phyloP scores from a whole-genome alignment of 2,888 invertebrate genomes.

The Drosophila neotestacea region DNA sequence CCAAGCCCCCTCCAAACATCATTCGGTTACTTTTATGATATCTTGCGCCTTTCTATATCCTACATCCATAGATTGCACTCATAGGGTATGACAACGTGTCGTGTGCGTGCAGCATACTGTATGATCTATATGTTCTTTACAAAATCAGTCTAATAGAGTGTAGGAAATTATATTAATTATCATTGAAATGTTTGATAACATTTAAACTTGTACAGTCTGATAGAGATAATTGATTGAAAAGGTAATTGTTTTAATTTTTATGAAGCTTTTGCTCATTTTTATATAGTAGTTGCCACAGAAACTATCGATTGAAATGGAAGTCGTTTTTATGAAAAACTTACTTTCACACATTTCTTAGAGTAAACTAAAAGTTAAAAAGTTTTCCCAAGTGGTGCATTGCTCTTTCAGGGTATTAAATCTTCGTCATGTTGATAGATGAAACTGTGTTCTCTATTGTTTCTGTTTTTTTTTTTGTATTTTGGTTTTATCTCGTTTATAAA shows the following conservation, averaged over 20 bases:
- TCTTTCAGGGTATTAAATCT: conserved; percentile 20
- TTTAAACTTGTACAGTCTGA: no score
- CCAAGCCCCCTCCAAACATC: background rate
- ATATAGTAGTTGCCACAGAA: no score
- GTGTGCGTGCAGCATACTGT: background rate
- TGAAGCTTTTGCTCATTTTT: no score
- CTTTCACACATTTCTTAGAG: background rate
- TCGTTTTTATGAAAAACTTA: background rate
- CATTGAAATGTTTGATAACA: no score
- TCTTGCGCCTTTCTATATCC: conserved; percentile 44
- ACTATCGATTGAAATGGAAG: no score
- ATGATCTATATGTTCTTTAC: background rate
- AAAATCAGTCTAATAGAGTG: no score
- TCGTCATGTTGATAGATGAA: background rate
- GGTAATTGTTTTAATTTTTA: no score
- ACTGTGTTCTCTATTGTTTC: conserved; percentile 10
- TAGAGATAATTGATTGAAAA: no score
- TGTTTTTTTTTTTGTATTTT: conserved; percentile 11
- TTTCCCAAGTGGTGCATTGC: background rate
- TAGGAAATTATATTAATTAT: no score
- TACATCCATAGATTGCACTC: conserved; percentile 13
- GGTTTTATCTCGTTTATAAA: conserved; percentile 16
- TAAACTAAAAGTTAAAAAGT: no score
- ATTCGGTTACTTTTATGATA: conserved; percentile 41
- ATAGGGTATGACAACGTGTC: background rate